Conservation (phyloP, 2,113 vertebrate genomes). For the Oncorhynchus mykiss region DNA sequence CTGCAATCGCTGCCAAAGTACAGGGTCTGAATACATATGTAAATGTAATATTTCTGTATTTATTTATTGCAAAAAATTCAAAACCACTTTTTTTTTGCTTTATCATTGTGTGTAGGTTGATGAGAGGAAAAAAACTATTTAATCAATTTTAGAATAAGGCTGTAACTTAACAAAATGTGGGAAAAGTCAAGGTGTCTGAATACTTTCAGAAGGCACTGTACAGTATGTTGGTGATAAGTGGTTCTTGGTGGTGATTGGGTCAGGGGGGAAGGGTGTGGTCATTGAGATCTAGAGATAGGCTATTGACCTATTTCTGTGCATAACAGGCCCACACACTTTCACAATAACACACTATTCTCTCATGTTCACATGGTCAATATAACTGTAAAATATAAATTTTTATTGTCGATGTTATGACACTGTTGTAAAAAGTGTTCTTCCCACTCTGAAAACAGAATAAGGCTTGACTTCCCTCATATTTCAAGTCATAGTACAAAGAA, state of each 20-base stretch:
- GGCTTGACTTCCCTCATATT: no score
- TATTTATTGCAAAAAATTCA: no score
- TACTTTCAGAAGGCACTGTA: background rate
- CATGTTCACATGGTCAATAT: background rate
- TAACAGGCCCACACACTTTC: background rate
- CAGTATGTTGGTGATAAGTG: background rate
- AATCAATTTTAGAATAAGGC: no score
- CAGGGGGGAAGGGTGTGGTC: background rate
- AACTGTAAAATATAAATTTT: background rate
- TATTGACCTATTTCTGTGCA: background rate
- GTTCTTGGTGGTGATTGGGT: background rate
- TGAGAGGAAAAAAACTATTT: no score
- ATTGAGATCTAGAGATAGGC: background rate
- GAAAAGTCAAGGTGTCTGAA: background rate
- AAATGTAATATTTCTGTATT: no score
- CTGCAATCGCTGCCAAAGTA: no score
- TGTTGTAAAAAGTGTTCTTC: background rate
- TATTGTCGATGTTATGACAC: background rate
- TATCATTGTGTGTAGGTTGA: no score
- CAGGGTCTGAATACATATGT: background rate
- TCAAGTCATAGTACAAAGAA: no score
- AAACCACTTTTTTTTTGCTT: no score
- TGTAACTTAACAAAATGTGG: no score
- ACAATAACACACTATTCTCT: background rate
- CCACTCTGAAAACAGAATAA: background rate